Evolutionary conservation across 2,113 vertebrate species (phyloP), one percentile per base, ranked within the genome.

Genomic region (Lophius piscatorius): DNA sequence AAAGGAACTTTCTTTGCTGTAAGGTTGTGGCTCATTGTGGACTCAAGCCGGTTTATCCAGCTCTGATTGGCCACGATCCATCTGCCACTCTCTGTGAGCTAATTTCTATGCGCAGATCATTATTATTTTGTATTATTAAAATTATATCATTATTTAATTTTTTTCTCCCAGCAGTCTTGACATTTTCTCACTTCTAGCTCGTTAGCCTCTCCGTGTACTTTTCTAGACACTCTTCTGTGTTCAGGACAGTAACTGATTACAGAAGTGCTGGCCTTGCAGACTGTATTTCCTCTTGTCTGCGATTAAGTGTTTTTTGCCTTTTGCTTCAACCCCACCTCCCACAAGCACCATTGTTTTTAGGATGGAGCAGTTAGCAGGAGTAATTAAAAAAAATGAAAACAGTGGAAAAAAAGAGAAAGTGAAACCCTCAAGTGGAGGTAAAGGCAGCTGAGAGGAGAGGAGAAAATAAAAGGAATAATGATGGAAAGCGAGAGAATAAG

Each of bases 211-310:
- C 24, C 20, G 44, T 29, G 3, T 26, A 62, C 18, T 50, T 36
- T 58, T 59, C 31, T 66, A 33, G 49, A 50, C 69, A 56, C 73
- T 77, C 21, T n/a, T n/a, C n/a, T n/a, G n/a, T n/a, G n/a, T n/a
- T n/a, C 18, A 74, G 74, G 72, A 52, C 2, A 63, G 20, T 0
- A 0, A 41, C 33, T 23, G 61, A 85, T 83, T 64, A 80, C 74
- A 71, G 71, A 71, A 44, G 0, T 22, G 6, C 58, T 54, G 81
- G 65, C 54, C 57, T 60, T 4, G 51, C 21, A 23, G 21, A 26
- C 42, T 34, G 38, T 48, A 14, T 50, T n/a, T 66, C 33, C 47
- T 54, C 11, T 2, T 38, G 29, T 61, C 35, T 54, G 8, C 13
- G 46, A 70, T 69, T 47, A 63, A 64, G 57, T 54, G 23, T 78